Conservation (phyloP, 2,797 vertebrate species). For the Champsocephalus esox region DNA sequence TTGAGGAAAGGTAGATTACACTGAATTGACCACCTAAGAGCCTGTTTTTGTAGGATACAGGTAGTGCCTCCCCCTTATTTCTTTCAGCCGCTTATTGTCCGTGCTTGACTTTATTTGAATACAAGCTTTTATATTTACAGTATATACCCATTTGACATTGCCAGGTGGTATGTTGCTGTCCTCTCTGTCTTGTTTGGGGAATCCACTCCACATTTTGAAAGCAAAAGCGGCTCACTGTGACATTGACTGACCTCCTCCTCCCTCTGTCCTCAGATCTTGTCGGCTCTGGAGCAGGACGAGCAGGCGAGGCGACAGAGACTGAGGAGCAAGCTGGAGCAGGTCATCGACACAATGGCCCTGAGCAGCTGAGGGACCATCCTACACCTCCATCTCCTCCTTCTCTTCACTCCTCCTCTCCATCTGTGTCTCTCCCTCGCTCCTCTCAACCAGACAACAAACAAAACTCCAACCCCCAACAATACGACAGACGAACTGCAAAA, state of each 20-base stretch:
- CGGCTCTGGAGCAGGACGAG: conserved; percentile 95
- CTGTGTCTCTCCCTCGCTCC: conserved; percentile 65
- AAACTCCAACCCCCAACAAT: conserved; percentile 71
- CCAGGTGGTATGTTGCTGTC: not conserved
- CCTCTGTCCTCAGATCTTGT: conserved; percentile 89
- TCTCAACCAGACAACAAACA: conserved; percentile 70
- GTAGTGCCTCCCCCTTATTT: not conserved
- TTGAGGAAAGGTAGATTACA: not conserved
- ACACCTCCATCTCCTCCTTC: conserved; percentile 53
- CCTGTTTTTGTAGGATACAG: not conserved
- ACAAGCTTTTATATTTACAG: not conserved
- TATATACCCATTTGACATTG: not conserved
- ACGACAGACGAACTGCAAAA: conserved; percentile 77
- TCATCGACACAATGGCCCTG: conserved; percentile 98
- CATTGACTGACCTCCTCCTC: conserved; percentile 19
- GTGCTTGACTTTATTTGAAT: not conserved
- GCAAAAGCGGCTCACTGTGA: not conserved
- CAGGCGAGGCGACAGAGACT: conserved; percentile 96
- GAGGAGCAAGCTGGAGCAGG: conserved; percentile 97
- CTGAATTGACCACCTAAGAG: not conserved
- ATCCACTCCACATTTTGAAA: conserved; percentile 12
- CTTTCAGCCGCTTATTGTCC: not conserved
- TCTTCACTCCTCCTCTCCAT: conserved; percentile 69
- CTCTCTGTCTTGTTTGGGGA: conserved; percentile 19
- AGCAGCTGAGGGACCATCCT: conserved; percentile 89